These are phyloP conservation scores for Ornithorhynchus anatinus DNA, from an alignment of 2,113 vertebrate genomes.

Conservation along the genomic window DNA sequence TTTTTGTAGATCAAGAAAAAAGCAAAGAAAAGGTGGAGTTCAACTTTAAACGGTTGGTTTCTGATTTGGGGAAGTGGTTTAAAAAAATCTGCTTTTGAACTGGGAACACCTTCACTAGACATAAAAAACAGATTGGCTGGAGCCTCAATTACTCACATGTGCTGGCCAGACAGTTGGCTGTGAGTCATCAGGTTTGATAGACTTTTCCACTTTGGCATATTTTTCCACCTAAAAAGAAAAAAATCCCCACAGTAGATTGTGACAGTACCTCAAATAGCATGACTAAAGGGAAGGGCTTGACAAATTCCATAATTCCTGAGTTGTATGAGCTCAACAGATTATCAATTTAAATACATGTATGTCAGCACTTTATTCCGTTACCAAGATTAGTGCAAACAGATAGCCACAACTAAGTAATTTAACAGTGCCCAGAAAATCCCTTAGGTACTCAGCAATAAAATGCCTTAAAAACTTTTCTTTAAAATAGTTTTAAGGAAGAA, in stretches of 20 bases:
- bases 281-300: neutral
- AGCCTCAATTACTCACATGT: conserved; percentile 76
- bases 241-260: neutral
- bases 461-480: neutral
- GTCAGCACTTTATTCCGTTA: neutral
- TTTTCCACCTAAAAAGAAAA: conserved; percentile 87
- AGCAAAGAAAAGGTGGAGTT: neutral
- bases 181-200: conserved; percentile 88
- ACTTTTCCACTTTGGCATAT: conserved; percentile 94
- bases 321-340: neutral
- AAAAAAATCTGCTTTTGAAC: conserved; percentile 7
- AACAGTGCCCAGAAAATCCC: neutral
- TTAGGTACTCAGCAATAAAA: neutral
- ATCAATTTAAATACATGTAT: neutral
- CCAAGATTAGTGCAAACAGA: neutral
- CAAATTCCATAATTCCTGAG: neutral
- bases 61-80: neutral
- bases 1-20: too few relatives aligned
- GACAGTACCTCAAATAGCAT: neutral
- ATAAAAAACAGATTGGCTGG: conserved; percentile 21
- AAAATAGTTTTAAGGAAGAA: too few relatives aligned
- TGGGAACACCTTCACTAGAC: neutral
- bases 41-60: neutral
- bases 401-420: neutral
- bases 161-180: conserved; percentile 94